A percentile compares a stretch with the other conserved stretches of the same genome.
These are phyloP conservation scores for Piliocolobus tephrosceles DNA, from an alignment of 2,113 vertebrate species.

Conservation along the genomic window DNA sequence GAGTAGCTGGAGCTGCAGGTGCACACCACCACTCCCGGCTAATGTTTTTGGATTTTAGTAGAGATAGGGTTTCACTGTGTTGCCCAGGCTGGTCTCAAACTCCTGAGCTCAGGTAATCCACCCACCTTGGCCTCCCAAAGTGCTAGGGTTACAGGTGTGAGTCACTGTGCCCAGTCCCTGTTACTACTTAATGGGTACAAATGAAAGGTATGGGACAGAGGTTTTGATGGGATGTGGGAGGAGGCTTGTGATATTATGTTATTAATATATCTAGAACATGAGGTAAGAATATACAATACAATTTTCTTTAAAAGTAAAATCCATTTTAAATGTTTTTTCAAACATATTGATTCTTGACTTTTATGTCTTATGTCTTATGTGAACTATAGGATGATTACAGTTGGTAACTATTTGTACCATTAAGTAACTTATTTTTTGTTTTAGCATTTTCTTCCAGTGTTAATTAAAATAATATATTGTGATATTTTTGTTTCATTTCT, in stretches of 20 bases:
- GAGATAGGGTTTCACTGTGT: too few species aligned
- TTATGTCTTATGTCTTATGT: not conserved
- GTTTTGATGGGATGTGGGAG: not conserved
- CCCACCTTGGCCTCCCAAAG: too few species aligned
- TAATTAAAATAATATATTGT: not conserved
- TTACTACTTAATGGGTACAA: not conserved
- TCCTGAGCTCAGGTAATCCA: too few species aligned
- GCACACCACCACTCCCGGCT: too few species aligned
- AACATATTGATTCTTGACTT: not conserved
- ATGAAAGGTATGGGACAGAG: not conserved
- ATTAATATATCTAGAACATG: not conserved
- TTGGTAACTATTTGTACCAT: not conserved
- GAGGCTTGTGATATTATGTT: not conserved
- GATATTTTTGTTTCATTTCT: not conserved
- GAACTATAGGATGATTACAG: not conserved
- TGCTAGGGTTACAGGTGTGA: too few species aligned
- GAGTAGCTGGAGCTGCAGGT: too few species aligned
- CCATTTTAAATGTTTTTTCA: not conserved
- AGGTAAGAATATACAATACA: not conserved
- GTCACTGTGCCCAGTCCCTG: not conserved
- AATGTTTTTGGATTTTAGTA: too few species aligned
- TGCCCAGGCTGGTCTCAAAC: too few species aligned
- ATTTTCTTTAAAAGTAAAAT: conserved; percentile 34
- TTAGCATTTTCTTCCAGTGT: not conserved
- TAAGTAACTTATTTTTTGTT: not conserved